Evolutionary conservation across 2,113 vertebrate genomes (phyloP).

Genomic region (Sylvilagus bachmani): DNA sequence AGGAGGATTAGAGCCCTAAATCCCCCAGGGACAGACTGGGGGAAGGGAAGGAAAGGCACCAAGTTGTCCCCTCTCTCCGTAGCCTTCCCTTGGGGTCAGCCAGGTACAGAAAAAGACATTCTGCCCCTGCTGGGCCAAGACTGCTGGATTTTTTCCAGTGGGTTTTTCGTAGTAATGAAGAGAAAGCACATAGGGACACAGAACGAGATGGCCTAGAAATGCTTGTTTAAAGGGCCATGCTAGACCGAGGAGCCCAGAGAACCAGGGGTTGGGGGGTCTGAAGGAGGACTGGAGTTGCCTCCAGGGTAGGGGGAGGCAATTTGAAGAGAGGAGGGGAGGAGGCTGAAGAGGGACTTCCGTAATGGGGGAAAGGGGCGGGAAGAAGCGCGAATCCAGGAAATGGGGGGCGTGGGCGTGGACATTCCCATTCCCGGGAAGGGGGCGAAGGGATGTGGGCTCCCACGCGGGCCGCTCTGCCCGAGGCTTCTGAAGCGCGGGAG

Average conservation of each 20-base stretch:
- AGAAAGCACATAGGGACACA: constrained; percentile 55
- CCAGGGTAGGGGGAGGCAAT: not conserved
- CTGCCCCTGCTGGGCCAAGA: not conserved
- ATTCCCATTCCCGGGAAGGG: not conserved
- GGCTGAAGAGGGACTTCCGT: not conserved
- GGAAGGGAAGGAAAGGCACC: not conserved
- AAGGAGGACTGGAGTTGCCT: not conserved
- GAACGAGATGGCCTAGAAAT: constrained; percentile 49
- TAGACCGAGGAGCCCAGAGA: not conserved
- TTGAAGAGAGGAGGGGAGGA: not conserved
- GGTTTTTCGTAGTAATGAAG: constrained; percentile 35
- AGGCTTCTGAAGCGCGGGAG: too few relatives aligned
- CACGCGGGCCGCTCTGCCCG: not conserved
- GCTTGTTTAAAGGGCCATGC: constrained; percentile 41
- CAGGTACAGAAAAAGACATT: not conserved
- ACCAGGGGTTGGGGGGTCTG: not conserved
- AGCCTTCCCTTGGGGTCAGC: not conserved
- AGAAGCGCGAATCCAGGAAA: not conserved
- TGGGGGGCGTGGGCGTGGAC: not conserved
- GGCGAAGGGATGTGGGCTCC: not conserved
- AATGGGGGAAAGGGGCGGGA: not conserved
- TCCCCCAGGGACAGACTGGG: not conserved
- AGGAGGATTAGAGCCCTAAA: constrained; percentile 80
- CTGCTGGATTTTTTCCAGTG: not conserved
- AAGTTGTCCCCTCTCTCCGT: not conserved